Evolutionary conservation across 2,113 vertebrate species (phyloP).

Genomic region (Pteropus alecto): DNA sequence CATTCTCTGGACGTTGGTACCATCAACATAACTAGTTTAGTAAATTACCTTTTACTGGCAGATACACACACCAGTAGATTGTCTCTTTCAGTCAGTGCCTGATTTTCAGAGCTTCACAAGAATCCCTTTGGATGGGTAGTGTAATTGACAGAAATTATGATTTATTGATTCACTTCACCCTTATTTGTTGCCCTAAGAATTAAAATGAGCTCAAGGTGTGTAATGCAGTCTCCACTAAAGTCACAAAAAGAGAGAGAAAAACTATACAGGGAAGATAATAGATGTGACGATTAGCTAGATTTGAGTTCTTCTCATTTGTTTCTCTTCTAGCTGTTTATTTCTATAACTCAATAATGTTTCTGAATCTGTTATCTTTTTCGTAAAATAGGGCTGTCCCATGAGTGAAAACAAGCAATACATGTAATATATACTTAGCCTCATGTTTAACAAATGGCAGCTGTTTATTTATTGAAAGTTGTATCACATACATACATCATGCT

Average conservation of each 20-base stretch:
- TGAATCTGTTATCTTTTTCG: background rate
- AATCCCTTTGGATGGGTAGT: slow-evolving; percentile 15
- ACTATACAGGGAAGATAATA: background rate
- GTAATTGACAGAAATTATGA: slow-evolving; percentile 68
- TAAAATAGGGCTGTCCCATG: background rate
- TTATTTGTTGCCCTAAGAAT: slow-evolving; percentile 43
- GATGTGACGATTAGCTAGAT: background rate
- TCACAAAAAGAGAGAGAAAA: background rate
- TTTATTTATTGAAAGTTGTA: background rate
- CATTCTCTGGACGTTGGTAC: background rate
- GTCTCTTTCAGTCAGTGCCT: background rate
- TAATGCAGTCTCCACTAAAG: background rate
- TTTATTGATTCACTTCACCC: slow-evolving; percentile 57
- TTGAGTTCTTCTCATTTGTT: background rate
- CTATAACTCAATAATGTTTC: background rate
- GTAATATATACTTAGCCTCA: background rate
- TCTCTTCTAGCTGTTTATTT: background rate
- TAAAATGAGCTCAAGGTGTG: slow-evolving; percentile 19
- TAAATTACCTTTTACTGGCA: background rate
- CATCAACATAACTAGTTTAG: background rate
- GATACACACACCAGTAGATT: background rate
- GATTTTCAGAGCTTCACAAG: background rate
- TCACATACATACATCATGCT: background rate
- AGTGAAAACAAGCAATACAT: background rate
- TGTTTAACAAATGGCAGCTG: background rate